These are phyloP conservation scores for Neoascia interrupta DNA, from an alignment of 2,888 invertebrate species.

Conservation along the genomic window DNA sequence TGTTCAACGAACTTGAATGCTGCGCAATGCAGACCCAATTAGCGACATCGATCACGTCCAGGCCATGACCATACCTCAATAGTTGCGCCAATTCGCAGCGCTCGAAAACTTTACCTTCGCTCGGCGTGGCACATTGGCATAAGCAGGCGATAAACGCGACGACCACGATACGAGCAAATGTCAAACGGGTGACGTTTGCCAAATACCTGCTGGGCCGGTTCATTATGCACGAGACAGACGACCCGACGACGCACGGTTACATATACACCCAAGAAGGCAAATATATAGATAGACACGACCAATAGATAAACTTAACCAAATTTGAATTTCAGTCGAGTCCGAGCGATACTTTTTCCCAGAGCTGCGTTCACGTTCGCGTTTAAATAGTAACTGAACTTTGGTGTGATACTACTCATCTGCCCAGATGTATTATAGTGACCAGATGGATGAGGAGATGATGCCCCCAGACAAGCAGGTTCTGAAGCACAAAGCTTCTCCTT, in stretches of 20 bases:
- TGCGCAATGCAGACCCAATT: constrained; percentile 87
- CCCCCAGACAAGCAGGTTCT: constrained; percentile 51
- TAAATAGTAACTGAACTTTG: constrained; percentile 58
- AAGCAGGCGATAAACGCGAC: constrained; percentile 36
- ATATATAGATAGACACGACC: constrained; percentile 10
- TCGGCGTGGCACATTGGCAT: constrained; percentile 35
- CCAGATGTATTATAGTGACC: constrained; percentile 15
- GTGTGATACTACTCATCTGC: constrained; percentile 34
- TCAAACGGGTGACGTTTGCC: constrained; percentile 27
- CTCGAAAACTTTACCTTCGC: constrained; percentile 81
- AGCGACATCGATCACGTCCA: constrained; percentile 81
- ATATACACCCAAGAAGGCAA: constrained; percentile 10
- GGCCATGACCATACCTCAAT: constrained; percentile 81
- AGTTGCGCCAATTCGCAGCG: constrained; percentile 86
- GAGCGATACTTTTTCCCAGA: constrained; percentile 32
- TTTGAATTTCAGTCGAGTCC: constrained; percentile 21
- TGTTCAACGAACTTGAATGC: constrained; percentile 84
- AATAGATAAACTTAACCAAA: constrained; percentile 4
- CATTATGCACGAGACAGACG: constrained; percentile 48
- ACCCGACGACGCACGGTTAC: constrained; percentile 8
- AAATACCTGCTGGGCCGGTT: constrained; percentile 55
- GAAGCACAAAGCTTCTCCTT: constrained; percentile 26
- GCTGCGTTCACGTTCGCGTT: constrained; percentile 62
- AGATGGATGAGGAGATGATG: constrained; percentile 37
- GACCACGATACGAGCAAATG: constrained; percentile 45